phyloP scores from a whole-genome alignment of 1,140 invertebrate species.

The Neodiprion fabricii region DNA sequence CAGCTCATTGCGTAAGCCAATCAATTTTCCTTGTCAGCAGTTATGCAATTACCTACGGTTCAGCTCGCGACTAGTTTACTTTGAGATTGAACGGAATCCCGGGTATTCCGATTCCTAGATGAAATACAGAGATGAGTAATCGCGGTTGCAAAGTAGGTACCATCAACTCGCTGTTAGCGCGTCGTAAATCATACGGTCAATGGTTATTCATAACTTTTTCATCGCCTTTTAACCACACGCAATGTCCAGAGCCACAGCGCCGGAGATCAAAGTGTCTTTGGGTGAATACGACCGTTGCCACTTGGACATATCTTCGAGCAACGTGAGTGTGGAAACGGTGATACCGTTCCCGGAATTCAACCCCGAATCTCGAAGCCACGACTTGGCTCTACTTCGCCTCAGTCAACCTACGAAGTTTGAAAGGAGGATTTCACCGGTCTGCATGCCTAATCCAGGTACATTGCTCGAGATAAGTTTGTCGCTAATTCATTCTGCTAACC shows the following conservation, averaged over 20 bases:
- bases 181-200: neutral
- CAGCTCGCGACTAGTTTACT: neutral
- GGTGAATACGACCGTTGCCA: slow-evolving; percentile 63
- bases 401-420: slow-evolving; percentile 62
- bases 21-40: slow-evolving; percentile 5
- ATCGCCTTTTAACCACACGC: neutral
- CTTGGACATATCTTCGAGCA: slow-evolving; percentile 57
- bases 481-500: neutral
- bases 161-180: too few relatives aligned
- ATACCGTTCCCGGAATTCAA: slow-evolving; percentile 63
- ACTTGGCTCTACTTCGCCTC: slow-evolving; percentile 67
- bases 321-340: slow-evolving; percentile 58
- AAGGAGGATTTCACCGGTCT: slow-evolving; percentile 65
- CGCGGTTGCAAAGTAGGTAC: too few relatives aligned
- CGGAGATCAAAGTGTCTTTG: slow-evolving; percentile 61
- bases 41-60: slow-evolving; percentile 10
- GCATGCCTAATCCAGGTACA: slow-evolving; percentile 63
- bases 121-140: too few relatives aligned
- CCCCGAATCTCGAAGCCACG: slow-evolving; percentile 59
- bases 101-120: too few relatives aligned
- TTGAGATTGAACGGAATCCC: slow-evolving; percentile 16
- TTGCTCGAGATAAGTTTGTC: slow-evolving; percentile 14
- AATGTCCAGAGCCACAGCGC: slow-evolving; percentile 52
- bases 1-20: slow-evolving; percentile 57
- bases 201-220: neutral